These are phyloP conservation scores for Sympetrum striolatum DNA, from an alignment of 2,888 invertebrate genomes.

Conservation along the genomic window DNA sequence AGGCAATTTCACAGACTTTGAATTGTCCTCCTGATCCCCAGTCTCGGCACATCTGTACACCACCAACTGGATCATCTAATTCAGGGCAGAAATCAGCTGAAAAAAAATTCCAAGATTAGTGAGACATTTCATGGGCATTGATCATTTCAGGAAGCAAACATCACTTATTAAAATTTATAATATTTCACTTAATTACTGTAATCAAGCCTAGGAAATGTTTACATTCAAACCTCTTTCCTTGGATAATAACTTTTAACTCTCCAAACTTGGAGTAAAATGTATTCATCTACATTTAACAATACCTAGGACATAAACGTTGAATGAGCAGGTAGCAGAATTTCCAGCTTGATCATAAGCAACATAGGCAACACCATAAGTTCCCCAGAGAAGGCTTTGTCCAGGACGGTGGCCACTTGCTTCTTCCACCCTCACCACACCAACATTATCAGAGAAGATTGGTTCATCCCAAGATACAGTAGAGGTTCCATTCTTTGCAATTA, in stretches of 20 bases:
- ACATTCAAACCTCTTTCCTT: too few relatives aligned
- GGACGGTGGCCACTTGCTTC: slow-evolving; percentile 87
- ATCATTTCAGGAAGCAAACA: not conserved
- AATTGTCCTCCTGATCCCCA: slow-evolving; percentile 97
- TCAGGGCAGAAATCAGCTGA: slow-evolving; percentile 91
- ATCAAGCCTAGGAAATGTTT: too few relatives aligned
- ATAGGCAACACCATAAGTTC: slow-evolving; percentile 90
- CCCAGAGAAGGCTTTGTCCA: slow-evolving; percentile 88
- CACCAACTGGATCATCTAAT: slow-evolving; percentile 87
- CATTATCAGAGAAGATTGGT: slow-evolving; percentile 88
- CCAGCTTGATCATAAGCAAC: slow-evolving; percentile 93
- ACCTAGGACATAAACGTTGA: slow-evolving; percentile 89
- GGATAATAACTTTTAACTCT: too few relatives aligned
- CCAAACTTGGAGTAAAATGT: too few relatives aligned
- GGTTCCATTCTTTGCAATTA: slow-evolving; percentile 90
- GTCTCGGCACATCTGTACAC: slow-evolving; percentile 88
- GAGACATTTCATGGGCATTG: not conserved
- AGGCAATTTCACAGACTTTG: slow-evolving; percentile 91
- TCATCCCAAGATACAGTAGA: slow-evolving; percentile 91
- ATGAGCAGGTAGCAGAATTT: slow-evolving; percentile 89
- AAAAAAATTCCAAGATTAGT: slow-evolving; percentile 51
- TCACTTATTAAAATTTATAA: not conserved
- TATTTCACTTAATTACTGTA: not conserved
- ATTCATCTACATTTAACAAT: slow-evolving; percentile 58
- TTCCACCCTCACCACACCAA: slow-evolving; percentile 78